Conservation (phyloP, 1,140 invertebrate genomes). For the Pygmarrhopalites habei region DNA sequence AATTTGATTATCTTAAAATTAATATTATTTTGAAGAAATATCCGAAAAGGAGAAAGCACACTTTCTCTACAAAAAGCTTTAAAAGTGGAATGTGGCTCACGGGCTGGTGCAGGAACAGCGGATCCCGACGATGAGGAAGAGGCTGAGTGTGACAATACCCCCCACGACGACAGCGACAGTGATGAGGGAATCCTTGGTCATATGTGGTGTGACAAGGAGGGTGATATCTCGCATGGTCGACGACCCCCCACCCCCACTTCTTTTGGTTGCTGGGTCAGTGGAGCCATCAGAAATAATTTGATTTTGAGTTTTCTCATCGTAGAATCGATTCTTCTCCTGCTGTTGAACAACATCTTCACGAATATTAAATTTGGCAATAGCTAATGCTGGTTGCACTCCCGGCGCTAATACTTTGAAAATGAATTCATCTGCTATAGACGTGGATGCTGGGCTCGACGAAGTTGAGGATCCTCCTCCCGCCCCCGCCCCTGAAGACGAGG, state of each 20-base stretch:
- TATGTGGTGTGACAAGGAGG: slow-evolving; percentile 32
- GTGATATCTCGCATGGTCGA: slow-evolving; percentile 25
- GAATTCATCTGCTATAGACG: slow-evolving; percentile 37
- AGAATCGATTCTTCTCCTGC: slow-evolving; percentile 19
- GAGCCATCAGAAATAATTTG: slow-evolving; percentile 38
- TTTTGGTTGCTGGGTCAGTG: slow-evolving; percentile 36
- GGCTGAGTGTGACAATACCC: slow-evolving; percentile 27
- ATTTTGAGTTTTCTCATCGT: slow-evolving; percentile 34
- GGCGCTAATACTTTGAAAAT: slow-evolving; percentile 38
- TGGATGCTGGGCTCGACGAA: slow-evolving; percentile 2
- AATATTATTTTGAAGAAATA: too few relatives aligned
- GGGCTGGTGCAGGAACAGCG: slow-evolving; percentile 34
- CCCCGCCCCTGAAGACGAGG: not conserved
- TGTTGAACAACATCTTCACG: not conserved
- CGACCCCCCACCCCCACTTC: slow-evolving; percentile 3
- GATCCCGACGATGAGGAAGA: slow-evolving; percentile 37
- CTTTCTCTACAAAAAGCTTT: too few relatives aligned
- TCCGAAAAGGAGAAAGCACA: too few relatives aligned
- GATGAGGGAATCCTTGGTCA: slow-evolving; percentile 38
- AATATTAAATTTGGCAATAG: slow-evolving; percentile 39
- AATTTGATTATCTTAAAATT: too few relatives aligned
- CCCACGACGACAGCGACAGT: slow-evolving; percentile 32
- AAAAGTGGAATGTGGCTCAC: not conserved
- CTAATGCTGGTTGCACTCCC: slow-evolving; percentile 38
- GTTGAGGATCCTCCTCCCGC: not conserved